phyloP scores from a whole-genome alignment of 1,140 invertebrate genomes.

The Eulimnadia texana region DNA sequence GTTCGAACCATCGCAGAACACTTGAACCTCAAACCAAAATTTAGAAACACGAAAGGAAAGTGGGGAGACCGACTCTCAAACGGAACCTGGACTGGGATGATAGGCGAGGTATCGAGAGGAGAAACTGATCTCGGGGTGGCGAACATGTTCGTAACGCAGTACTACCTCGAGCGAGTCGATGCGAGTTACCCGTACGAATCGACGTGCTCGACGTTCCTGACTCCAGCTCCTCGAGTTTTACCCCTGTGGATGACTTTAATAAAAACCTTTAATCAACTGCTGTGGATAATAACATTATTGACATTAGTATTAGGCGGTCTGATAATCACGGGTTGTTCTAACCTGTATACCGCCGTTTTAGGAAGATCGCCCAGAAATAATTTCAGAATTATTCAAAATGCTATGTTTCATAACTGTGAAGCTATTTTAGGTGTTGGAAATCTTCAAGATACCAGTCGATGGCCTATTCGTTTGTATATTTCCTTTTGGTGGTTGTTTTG shows the following conservation, averaged over 20 bases:
- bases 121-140: constrained; percentile 20
- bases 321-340: neutral
- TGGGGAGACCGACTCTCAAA: constrained; percentile 20
- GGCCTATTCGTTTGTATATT: constrained; percentile 12
- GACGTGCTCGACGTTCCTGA: constrained; percentile 9
- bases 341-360: neutral
- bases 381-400: constrained; percentile 1
- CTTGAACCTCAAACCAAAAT: constrained; percentile 18
- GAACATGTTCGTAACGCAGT: constrained; percentile 21
- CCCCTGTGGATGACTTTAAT: constrained; percentile 17
- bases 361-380: neutral
- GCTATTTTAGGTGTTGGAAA: neutral
- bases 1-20: constrained; percentile 8
- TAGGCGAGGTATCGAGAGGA: constrained; percentile 18
- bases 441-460: neutral
- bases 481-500: constrained; percentile 12
- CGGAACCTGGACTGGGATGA: constrained; percentile 21
- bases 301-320: constrained; percentile 6
- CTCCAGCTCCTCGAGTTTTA: neutral
- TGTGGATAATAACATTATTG: constrained; percentile 2
- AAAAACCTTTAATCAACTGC: constrained; percentile 1
- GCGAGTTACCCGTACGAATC: constrained; percentile 12
- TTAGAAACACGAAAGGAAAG: constrained; percentile 19
- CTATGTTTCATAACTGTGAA: constrained; percentile 9
- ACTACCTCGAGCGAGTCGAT: constrained; percentile 14